Base-by-base conservation (phyloP, 2,888 invertebrate species). In the Nomada flava region DNA sequence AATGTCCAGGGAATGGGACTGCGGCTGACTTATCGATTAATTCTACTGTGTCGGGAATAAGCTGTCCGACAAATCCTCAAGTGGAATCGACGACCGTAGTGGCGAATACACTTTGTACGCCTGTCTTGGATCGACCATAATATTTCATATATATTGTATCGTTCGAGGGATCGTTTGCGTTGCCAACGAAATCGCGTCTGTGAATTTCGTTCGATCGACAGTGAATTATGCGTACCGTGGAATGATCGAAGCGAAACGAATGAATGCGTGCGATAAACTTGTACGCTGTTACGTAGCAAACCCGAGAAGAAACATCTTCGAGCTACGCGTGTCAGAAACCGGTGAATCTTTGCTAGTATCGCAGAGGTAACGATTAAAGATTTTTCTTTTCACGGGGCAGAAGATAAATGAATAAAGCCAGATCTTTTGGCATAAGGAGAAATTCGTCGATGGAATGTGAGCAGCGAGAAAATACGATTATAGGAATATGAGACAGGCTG, bases 161-260 rank as follows among this genome's bases (percentile, higher is more conserved):
- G 36, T 36, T 36, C 36, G 29, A 0, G 29, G 7, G 29, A 29
- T 29, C 29, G 0, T 13, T 2, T 13, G 47, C 18, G n/a, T 11
- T 15, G n/a, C 15, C 36, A 13, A 15, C 20, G n/a, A 23, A 42
- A 67, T 67, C 53, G 23, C n/a, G 64, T 47, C 29, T 13, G 52
- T n/a, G 71, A 23, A 65, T 72, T 64, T 44, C 13, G 59, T 9
- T 20, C n/a, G 67, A 65, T 60, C 42, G 44, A 36, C 59, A 18
- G 52, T 50, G 52, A 75, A 53, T n/a, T 53, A n/a, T 67, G 65
- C 65, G 65, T 52, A 67, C 52, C 67, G 47, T 52, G 52, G n/a
- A 74, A 62, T 55, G 76, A 72, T 36, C 74, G 10, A 47, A 76
- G 73, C 76, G 63, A 55, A 73, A 64, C 74, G 63, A 63, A 64